phyloP scores from a whole-genome alignment of 2,888 invertebrate species.

The Agriotes lineatus region DNA sequence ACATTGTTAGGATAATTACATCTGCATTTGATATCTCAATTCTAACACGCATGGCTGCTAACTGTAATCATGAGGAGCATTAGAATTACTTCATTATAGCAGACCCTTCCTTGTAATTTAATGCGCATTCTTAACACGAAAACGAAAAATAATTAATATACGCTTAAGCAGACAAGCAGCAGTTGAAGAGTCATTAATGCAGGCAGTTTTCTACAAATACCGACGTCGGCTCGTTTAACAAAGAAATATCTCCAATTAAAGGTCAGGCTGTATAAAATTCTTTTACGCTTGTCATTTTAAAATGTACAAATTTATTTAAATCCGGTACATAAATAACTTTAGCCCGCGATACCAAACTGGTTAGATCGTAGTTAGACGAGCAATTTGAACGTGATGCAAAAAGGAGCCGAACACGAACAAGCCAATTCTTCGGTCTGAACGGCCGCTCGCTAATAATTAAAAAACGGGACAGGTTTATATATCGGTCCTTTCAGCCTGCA shows the following conservation, averaged over 20 bases:
- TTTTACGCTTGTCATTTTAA: background rate
- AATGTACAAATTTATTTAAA: background rate
- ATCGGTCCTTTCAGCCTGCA: constrained; percentile 8
- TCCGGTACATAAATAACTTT: background rate
- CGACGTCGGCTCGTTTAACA: background rate
- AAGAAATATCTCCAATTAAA: background rate
- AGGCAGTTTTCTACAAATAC: background rate
- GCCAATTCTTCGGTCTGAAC: background rate
- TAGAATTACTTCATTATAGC: constrained; percentile 58
- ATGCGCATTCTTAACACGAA: constrained; percentile 30
- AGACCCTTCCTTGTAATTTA: constrained; percentile 56
- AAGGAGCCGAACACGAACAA: too few relatives aligned
- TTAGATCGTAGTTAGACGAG: too few relatives aligned
- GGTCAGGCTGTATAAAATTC: background rate
- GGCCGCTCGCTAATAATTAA: background rate
- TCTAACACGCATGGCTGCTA: constrained; percentile 54
- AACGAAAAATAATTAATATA: constrained; percentile 18
- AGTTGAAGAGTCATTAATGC: constrained; percentile 6
- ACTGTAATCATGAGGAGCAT: constrained; percentile 48
- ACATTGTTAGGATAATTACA: constrained; percentile 55
- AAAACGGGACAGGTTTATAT: background rate
- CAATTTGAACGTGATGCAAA: too few relatives aligned
- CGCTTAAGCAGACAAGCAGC: constrained; percentile 1
- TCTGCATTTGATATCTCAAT: constrained; percentile 55
- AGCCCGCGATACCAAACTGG: background rate